A percentile compares a stretch with the other conserved stretches of the same genome.
Conservation (phyloP, 2,797 vertebrate genomes). For the Acanthiza pusilla region DNA sequence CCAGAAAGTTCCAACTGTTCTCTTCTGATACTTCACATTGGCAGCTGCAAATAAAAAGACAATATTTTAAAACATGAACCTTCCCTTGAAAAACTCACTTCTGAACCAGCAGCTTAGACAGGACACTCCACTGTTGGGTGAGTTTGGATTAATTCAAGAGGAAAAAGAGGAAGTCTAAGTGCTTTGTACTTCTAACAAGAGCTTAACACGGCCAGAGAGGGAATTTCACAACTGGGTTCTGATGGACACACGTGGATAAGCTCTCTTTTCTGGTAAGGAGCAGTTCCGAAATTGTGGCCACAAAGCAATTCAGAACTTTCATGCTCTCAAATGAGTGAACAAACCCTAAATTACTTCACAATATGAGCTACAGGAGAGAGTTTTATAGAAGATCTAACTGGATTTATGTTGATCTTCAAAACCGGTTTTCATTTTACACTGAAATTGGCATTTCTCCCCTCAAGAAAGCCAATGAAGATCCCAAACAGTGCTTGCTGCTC, state of each 20-base stretch:
- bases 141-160: neutral
- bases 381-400: neutral
- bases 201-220: neutral
- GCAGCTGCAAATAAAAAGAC: constrained; percentile 63
- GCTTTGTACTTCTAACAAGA: neutral
- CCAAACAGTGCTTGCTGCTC: neutral
- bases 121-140: neutral
- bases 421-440: neutral
- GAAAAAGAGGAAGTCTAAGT: neutral
- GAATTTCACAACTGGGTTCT: neutral
- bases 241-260: rapidly evolving
- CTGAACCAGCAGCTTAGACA: neutral
- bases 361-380: neutral
- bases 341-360: neutral
- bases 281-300: neutral
- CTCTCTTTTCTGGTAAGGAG: neutral
- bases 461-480: neutral
- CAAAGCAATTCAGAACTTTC: neutral
- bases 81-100: neutral
- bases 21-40: constrained; percentile 54
- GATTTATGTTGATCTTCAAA: neutral
- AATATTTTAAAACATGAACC: neutral
- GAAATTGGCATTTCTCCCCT: neutral
- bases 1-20: neutral
- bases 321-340: neutral